Evolutionary conservation across 2,888 invertebrate species (phyloP).

Genomic region (Lobophora halterata): DNA sequence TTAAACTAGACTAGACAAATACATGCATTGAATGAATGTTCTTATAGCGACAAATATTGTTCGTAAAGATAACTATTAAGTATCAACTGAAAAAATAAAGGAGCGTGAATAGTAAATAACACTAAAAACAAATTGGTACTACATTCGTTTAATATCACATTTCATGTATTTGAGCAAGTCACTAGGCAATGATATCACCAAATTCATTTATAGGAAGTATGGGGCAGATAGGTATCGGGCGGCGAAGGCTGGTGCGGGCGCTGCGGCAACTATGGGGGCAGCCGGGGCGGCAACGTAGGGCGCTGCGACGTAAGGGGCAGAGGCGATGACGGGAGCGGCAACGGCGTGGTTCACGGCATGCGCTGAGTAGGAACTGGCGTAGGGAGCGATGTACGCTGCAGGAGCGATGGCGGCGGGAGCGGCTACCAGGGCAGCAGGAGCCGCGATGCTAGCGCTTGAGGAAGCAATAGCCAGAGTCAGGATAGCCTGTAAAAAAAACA

Average conservation of each 20-base stretch:
- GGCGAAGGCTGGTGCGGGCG: slow-evolving; percentile 32
- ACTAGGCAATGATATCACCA: slow-evolving; percentile 70
- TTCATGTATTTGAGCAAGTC: slow-evolving; percentile 66
- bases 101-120: too few relatives aligned
- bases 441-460: slow-evolving; percentile 56
- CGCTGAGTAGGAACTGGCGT: slow-evolving; percentile 88
- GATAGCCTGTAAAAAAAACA: slow-evolving; percentile 54
- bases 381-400: slow-evolving; percentile 85
- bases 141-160: slow-evolving; percentile 29
- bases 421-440: slow-evolving; percentile 67
- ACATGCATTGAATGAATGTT: too few relatives aligned
- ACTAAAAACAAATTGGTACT: too few relatives aligned
- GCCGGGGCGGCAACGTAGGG: slow-evolving; percentile 38
- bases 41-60: too few relatives aligned
- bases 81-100: too few relatives aligned
- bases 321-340: slow-evolving; percentile 82
- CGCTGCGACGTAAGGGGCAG: slow-evolving; percentile 48
- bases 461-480: slow-evolving; percentile 59
- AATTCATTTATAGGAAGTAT: slow-evolving; percentile 66
- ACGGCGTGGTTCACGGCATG: slow-evolving; percentile 88
- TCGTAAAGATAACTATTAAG: too few relatives aligned
- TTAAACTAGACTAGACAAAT: too few relatives aligned
- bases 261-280: slow-evolving; percentile 34
- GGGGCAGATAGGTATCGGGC: slow-evolving; percentile 60
- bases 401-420: slow-evolving; percentile 81